These are phyloP conservation scores for Mercenaria mercenaria DNA, from an alignment of 1,140 invertebrate genomes.

Conservation along the genomic window DNA sequence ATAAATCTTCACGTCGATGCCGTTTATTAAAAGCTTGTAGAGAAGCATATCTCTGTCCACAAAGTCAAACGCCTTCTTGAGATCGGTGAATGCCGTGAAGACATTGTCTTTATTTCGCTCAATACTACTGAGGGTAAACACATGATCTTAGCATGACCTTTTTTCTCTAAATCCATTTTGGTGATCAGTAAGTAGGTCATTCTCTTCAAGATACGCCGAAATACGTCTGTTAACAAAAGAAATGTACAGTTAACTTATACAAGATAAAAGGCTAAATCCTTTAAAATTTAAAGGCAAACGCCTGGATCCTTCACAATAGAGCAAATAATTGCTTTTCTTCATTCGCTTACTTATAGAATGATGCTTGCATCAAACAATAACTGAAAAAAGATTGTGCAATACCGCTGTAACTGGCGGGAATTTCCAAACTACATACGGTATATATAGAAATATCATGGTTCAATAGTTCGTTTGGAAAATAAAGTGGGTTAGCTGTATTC, in stretches of 20 bases:
- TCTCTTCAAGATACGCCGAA: conserved; percentile 6
- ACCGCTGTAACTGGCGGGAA: background rate
- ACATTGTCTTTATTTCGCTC: background rate
- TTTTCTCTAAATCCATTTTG: conserved; percentile 38
- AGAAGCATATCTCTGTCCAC: too few species aligned
- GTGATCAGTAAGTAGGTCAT: conserved; percentile 35
- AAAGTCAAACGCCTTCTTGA: too few species aligned
- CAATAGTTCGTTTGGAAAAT: background rate
- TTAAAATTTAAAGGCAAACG: conserved; percentile 50
- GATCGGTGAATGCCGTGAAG: too few species aligned
- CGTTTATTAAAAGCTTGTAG: too few species aligned
- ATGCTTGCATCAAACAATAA: conserved; percentile 33
- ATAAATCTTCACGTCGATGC: background rate
- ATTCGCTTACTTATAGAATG: conserved; percentile 33
- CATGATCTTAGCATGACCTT: conserved; percentile 12
- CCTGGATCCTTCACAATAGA: conserved; percentile 45
- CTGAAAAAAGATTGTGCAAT: conserved; percentile 41
- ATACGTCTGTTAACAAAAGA: conserved; percentile 41
- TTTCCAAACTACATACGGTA: conserved; percentile 32
- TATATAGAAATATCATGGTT: conserved; percentile 9
- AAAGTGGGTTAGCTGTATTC: background rate
- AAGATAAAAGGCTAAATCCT: too few species aligned
- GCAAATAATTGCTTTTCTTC: conserved; percentile 50
- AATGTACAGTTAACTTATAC: conserved; percentile 31
- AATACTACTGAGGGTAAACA: too few species aligned